Evolutionary conservation across 2,113 vertebrate species (phyloP), one percentile per base, ranked within the genome.

Genomic region (Ictalurus furcatus): DNA sequence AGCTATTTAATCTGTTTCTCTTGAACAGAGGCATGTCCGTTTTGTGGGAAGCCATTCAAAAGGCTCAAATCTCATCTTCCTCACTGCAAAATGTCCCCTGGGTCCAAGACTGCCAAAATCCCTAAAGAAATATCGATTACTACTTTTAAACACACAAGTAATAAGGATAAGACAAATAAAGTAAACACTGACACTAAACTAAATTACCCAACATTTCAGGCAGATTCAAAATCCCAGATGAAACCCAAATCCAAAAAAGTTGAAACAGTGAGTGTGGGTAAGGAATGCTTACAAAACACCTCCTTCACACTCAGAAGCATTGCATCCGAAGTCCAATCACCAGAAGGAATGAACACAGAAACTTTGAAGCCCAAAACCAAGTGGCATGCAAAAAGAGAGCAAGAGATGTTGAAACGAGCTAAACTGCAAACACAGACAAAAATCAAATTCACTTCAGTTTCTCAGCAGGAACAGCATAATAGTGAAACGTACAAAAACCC

Each of bases 51-150:
- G 89, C 91, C 94, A 0, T 99, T 96, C 94, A 98, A 97, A 89
- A 94, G 97, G 83, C 92, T 99, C 63, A 98, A 97, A 80, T 89
- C 95, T 6, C 97, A 98, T 85, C 93, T 99, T 81, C 96, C 97
- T 6, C 93, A 97, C 85, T 99, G 98, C 93, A 98, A 96, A 81
- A 91, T 94, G 92, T 92, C 91, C 19, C 89, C 73, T 54, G 58
- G 52, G 58, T 4, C 56, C 65, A 90, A 94, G 30, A 92, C 92
- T 58, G 89, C 87, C 6, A 74, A 89, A 17, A 90, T n/a, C 81
- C 54, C 90, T 44, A 56, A 61, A 59, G 83, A 88, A 52, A 34
- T 65, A 13, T 59, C 74, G 0, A 28, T 44, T n/a, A n/a, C 34
- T 67, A 25, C 25, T 40, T 34, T 34, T 28, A 88, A 54, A 85